Base-by-base conservation (phyloP, 2,888 invertebrate species). In the Cryptocephalus moraei region DNA sequence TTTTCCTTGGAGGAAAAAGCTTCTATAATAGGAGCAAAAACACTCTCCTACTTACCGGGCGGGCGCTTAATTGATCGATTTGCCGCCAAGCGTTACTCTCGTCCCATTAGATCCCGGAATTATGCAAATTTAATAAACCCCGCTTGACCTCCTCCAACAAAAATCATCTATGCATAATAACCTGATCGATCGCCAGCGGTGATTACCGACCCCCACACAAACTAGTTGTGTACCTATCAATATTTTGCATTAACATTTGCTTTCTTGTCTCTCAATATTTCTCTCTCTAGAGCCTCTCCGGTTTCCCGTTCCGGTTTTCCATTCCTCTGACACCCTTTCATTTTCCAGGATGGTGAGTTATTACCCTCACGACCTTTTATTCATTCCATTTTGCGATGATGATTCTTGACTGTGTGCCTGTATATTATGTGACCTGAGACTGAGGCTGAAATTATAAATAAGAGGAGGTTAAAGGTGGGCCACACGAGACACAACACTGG, bases 121-220 rank as follows among this genome's bases (percentile, higher is more conserved):
- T 43, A 50, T 50, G 48, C 44, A 46, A 48, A 50, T 48, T 45
- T 45, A 38, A 36, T 33, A 40, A 41, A 44, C 44, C 32, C 46
- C 34, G 45, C 43, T 44, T 47, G 46, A 42, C 46, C 46, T 22
- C 22, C 22, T 6, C 36, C 13, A 43, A 41, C 42, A 46, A 42
- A 53, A 54, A 55, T 57, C 54, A 55, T 54, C 54, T 55, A 52
- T 51, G 55, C 50, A 48, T 57, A 57, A 57, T 57, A 57, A 55
- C 54, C 55, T 55, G 54, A 55, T 57, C 54, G 56, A 55, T 55
- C 52, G 49, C 48, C 49, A 22, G 22, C 22, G 6, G 22, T 22
- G 22, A 22, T 47, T 48, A 47, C 55, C 55, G 54, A 48, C 45
- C 49, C 50, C 14, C 31, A 14, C 43, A 40, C 43, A 22, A 32